A percentile compares a stretch with the other conserved stretches of the same genome.
Evolutionary conservation across 2,888 invertebrate species (phyloP).

Genomic region (Temnothorax unifasciatus): DNA sequence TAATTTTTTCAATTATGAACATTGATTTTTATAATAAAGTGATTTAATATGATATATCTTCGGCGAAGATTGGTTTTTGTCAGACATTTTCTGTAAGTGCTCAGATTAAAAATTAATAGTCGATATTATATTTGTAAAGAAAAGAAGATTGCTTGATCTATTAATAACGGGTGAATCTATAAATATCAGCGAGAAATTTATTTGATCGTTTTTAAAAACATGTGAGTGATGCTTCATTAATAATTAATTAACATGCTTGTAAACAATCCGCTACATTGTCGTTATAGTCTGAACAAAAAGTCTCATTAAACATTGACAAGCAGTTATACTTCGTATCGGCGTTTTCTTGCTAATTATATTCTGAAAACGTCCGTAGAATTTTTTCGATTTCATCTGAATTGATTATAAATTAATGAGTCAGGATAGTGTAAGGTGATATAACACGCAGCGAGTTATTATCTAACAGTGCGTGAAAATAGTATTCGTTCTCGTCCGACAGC

Average conservation of each 20-base stretch:
- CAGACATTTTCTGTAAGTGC: not conserved
- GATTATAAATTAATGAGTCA: conserved; percentile 42
- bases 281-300: conserved; percentile 11
- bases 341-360: conserved; percentile 39
- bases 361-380: not conserved
- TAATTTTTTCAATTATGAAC: not conserved
- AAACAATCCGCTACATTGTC: conserved; percentile 6
- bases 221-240: not conserved
- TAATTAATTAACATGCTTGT: conserved; percentile 20
- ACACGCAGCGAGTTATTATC: conserved; percentile 10
- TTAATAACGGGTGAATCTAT: not conserved
- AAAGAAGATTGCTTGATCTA: not conserved
- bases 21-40: not conserved
- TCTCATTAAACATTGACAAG: conserved; percentile 15
- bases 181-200: not conserved
- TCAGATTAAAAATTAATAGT: not conserved
- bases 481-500: conserved; percentile 11
- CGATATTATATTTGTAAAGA: not conserved
- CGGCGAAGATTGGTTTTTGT: not conserved
- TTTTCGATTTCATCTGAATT: conserved; percentile 16
- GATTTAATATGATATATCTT: not conserved
- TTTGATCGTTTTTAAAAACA: conserved; percentile 5
- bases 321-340: not conserved
- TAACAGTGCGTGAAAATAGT: conserved; percentile 41
- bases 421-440: conserved; percentile 22